phyloP scores from a whole-genome alignment of 2,797 vertebrate genomes.

The Coregonus ussuriensis region DNA sequence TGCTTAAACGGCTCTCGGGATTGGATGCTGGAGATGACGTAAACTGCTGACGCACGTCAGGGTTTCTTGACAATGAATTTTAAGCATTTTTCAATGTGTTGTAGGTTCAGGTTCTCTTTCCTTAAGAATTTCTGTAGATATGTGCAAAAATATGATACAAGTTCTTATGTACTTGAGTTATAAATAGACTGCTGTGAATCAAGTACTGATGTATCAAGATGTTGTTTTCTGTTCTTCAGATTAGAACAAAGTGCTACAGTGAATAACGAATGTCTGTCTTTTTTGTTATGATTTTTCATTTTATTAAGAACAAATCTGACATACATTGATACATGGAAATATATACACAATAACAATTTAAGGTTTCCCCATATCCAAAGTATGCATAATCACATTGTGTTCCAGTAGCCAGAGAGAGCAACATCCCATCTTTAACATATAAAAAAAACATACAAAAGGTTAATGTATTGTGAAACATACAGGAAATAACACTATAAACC shows the following conservation, averaged over 20 bases:
- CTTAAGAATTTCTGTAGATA: not conserved
- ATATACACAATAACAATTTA: not conserved
- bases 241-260: not conserved
- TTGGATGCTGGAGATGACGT: conserved; percentile 59
- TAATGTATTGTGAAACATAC: not conserved
- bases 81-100: not conserved
- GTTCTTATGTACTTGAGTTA: not conserved
- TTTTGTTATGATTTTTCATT: not conserved
- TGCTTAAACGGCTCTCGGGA: conserved; percentile 26
- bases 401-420: not conserved
- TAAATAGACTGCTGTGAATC: not conserved
- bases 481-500: not conserved
- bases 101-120: not conserved
- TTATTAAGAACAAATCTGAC: not conserved
- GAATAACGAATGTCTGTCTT: not conserved
- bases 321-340: not conserved
- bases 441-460: not conserved
- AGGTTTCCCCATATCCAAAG: not conserved
- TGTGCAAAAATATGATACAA: not conserved
- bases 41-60: conserved; percentile 8
- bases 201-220: not conserved
- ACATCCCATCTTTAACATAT: not conserved
- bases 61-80: conserved; percentile 4
- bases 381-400: not conserved
- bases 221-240: not conserved